Base-by-base conservation (phyloP, 2,888 invertebrate species). In the Dryobotodes eremita region DNA sequence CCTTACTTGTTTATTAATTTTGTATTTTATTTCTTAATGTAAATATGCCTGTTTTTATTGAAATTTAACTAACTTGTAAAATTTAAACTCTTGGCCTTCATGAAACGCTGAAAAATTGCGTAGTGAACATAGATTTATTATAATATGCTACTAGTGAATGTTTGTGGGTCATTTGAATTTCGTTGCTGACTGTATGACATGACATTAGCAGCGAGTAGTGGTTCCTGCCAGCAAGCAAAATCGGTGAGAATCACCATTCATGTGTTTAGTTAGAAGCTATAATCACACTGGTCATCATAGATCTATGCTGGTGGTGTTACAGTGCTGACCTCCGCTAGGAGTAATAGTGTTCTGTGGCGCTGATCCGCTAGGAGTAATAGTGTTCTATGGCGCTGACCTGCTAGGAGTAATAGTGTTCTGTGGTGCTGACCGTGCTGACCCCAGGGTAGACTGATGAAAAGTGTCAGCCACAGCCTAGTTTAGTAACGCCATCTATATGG, bases 401-500 rank as follows among this genome's bases (percentile, higher is more conserved):
- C 31, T 36, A 36, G 31, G 31, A 36, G 31, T 36, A 36, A 36
- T 36, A 36, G 31, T 2, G 3, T 36, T 36, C 31, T 36, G 31
- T 36, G 31, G 31, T 36, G 1, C 31, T 36, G 31, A 36, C n/a
- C n/a, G n/a, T n/a, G n/a, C n/a, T n/a, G n/a, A n/a, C n/a, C n/a
- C n/a, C n/a, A n/a, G n/a, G n/a, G 10, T n/a, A n/a, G 8, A 42
- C 42, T 42, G 42, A 65, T 42, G 46, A 46, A 26, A 46, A 26
- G 7, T 26, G 26, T 65, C 65, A 11, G 6, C 48, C 66, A 26
- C 26, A 26, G 31, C 26, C 13, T 50, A 13, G 13, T 48, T 68
- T 31, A 50, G 8, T 36, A 72, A 55, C 55, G 55, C 74, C 74
- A 72, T 74, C 72, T 71, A 72, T 5, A 17, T 55, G 23, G 13